Conservation (phyloP, 2,888 invertebrate genomes). For the Xylophagus ater region DNA sequence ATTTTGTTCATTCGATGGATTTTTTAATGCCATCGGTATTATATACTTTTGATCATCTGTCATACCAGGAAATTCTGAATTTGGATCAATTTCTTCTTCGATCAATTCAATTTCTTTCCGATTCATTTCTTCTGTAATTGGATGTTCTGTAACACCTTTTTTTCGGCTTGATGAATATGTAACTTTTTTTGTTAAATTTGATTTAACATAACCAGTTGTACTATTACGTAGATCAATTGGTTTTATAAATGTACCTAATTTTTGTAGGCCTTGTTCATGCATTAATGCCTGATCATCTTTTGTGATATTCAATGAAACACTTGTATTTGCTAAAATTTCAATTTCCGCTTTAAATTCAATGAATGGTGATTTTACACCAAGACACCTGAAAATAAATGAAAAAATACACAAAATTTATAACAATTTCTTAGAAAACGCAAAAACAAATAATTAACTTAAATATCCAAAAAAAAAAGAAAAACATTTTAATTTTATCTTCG, state of each 20-base stretch:
- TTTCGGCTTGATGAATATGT: conserved; percentile 22
- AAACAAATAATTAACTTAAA: neutral
- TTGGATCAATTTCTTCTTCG: conserved; percentile 32
- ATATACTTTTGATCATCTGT: conserved; percentile 37
- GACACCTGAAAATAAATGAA: conserved; percentile 25
- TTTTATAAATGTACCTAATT: conserved; percentile 36
- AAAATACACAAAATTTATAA: conserved; percentile 8
- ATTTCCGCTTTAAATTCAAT: conserved; percentile 35
- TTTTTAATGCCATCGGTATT: conserved; percentile 38
- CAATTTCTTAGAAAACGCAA: neutral
- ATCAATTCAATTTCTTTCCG: conserved; percentile 36
- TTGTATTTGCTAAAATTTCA: conserved; percentile 35
- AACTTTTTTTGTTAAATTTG: conserved; percentile 33
- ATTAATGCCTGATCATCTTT: conserved; percentile 37
- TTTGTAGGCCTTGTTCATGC: conserved; percentile 36
- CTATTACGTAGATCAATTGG: conserved; percentile 36
- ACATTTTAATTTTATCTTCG: neutral
- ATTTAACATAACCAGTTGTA: conserved; percentile 34
- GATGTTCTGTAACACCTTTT: conserved; percentile 19
- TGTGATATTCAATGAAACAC: conserved; percentile 35
- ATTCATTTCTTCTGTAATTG: conserved; percentile 37
- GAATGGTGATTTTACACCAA: conserved; percentile 38
- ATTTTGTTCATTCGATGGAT: conserved; percentile 31
- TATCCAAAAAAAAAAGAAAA: neutral
- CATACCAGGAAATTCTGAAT: conserved; percentile 15